Evolutionary conservation across 53 echinoderm and acorn worm species (phyloP), one percentile per base, ranked within the genome.

Genomic region (Temnopleurus reevesii): DNA sequence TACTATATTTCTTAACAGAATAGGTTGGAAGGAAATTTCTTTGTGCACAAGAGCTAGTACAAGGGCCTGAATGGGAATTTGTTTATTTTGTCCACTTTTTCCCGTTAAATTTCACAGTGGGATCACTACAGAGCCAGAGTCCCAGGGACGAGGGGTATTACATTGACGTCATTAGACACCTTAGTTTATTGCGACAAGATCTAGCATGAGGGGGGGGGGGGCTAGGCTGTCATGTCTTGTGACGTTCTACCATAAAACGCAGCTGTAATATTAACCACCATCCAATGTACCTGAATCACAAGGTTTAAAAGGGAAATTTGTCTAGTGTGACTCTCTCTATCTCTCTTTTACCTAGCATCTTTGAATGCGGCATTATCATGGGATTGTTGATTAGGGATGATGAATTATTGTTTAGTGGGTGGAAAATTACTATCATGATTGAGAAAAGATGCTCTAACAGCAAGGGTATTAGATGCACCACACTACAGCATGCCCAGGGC

Each of bases 141-240:
- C 84, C 84, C 56, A 58, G 84, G 84, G 56, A 35, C 24, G 19
- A 30, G 34, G 58, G 41, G 84, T 44, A 84, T 84, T 86, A 86
- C 51, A 86, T 86, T 86, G 86, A 86, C 86, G 86, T 86, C 86
- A 86, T 63, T 6, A 34, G 27, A 86, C 86, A 86, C 86, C 86
- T 86, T 86, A 46, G 61, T 46, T 63, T 86, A 60, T 86, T 86
- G 60, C 58, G 38, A 81, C 29, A 8, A 13, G 18, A 81, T 24
- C 43, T n/a, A 12, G 13, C 21, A 2, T 8, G 9, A 34, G 34
- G 17, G 53, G 15, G 21, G 30, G 76, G 77, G 53, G 31, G 54
- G 53, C 12, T 19, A 53, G 81, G 21, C 17, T 31, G 51, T 81
- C 31, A 81, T 15, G 4, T 81, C 13, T 5, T 31, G 81, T 81